These are phyloP conservation scores for Drosophila mulleri DNA, from an alignment of 2,888 invertebrate genomes.

Conservation along the genomic window DNA sequence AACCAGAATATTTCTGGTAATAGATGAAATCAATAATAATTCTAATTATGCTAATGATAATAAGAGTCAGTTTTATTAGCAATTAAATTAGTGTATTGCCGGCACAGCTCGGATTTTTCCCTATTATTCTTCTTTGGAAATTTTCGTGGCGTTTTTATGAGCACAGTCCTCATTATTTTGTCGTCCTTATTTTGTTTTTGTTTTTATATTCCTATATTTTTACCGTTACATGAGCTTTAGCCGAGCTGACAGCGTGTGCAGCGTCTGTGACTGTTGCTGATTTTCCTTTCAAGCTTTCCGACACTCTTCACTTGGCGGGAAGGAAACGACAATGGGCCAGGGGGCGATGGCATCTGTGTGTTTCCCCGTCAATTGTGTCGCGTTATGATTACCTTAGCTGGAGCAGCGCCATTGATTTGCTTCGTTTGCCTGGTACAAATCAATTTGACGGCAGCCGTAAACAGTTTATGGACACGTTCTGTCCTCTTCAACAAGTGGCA, in stretches of 20 bases:
- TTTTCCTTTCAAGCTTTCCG: conserved; percentile 46
- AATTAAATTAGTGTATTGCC: conserved; percentile 5
- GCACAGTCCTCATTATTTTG: conserved; percentile 5
- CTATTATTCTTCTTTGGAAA: not conserved
- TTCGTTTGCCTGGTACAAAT: conserved; percentile 60
- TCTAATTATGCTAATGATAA: not conserved
- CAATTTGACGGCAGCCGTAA: conserved; percentile 67
- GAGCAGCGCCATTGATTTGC: conserved; percentile 66
- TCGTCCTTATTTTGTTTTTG: conserved; percentile 5
- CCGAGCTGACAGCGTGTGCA: conserved; percentile 10
- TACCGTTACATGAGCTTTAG: conserved; percentile 10
- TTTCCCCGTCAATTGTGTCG: conserved; percentile 16
- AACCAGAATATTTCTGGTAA: not conserved
- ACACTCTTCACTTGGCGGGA: not conserved
- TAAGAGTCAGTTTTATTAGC: not conserved
- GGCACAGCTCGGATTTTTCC: not conserved
- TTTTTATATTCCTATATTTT: conserved; percentile 25
- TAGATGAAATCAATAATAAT: not conserved
- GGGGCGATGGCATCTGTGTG: not conserved
- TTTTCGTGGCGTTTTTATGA: conserved; percentile 16
- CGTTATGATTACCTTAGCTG: conserved; percentile 63
- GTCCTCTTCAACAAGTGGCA: conserved; percentile 66
- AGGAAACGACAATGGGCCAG: not conserved
- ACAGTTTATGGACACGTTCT: conserved; percentile 60
- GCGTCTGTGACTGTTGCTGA: conserved; percentile 50